Base-by-base conservation (phyloP, 2,113 vertebrate genomes). In the Amphiprion ocellaris region DNA sequence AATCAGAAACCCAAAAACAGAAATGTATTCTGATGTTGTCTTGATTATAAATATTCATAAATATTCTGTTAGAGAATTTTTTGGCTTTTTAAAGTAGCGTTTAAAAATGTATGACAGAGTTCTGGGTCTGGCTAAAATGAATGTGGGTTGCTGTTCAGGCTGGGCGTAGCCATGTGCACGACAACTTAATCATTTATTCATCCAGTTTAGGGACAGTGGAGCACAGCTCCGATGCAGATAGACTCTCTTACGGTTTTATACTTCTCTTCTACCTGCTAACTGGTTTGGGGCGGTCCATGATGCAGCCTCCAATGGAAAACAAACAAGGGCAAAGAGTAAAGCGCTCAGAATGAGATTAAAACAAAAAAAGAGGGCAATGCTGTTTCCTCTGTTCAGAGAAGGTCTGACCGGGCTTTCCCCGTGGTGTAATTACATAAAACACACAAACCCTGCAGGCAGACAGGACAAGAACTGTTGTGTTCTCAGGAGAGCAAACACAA, bases 381-480 rank as follows among this genome's bases (percentile, higher is more conserved):
- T 24, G 52, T 46, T 53, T 50, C 23, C 46, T 49, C 23, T 64
- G 37, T 33, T 59, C 54, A 33, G 10, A 12, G 58, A 23, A 17
- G 10, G 64, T 73, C 41, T 81, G 66, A 81, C 17, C 41, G n/a
- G 37, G 9, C 21, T 2, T 17, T 73, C 86, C 26, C 52, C 5
- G 9, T 59, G 21, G 70, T 37, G 46, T 61, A 62, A 76, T 83
- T 83, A 79, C 52, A 74, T 21, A 39, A 50, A 89, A 26, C 60
- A 58, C 59, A 74, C 23, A 65, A 49, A 49, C 63, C 24, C 0
- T 56, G 75, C 49, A 67, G 66, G 56, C 23, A 0, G 49, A 72
- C 6, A 49, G 54, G 47, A 69, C 62, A 41, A 44, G 58, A 39
- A 55, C 21, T 61, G 37, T 37, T 28, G 5, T 24, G 12, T 63